A percentile compares a stretch with the other conserved stretches of the same genome.
These are phyloP conservation scores for Heliconius nattereri DNA, from an alignment of 1,140 invertebrate genomes.

Conservation along the genomic window DNA sequence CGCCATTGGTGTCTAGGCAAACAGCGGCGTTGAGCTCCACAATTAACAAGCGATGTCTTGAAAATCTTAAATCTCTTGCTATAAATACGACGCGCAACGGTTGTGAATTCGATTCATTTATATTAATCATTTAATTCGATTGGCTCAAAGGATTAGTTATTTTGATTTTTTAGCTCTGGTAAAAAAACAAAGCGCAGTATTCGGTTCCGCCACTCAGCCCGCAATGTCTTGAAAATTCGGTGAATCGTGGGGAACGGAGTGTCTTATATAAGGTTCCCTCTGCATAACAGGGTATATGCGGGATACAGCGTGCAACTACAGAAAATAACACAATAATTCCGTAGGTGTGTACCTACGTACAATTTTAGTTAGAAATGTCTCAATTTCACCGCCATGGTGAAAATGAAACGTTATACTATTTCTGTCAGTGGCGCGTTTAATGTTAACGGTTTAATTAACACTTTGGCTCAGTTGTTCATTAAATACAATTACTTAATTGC, in stretches of 20 bases:
- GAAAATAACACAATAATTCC: background rate
- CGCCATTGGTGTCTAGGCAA: background rate
- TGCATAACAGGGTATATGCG: background rate
- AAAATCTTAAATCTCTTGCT: background rate
- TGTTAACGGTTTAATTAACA: conserved; percentile 41
- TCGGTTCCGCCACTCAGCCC: too few relatives aligned
- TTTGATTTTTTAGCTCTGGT: too few relatives aligned
- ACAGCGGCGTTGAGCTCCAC: background rate
- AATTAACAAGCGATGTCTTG: background rate
- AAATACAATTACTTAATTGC: conserved; percentile 40
- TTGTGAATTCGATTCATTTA: too few relatives aligned
- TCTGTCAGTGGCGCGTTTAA: conserved; percentile 30
- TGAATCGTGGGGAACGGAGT: background rate
- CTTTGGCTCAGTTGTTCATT: conserved; percentile 40
- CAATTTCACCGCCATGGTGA: background rate
- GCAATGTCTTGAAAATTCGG: too few relatives aligned
- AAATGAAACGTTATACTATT: conserved; percentile 12
- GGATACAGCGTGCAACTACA: background rate
- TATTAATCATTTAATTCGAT: too few relatives aligned
- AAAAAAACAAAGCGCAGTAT: too few relatives aligned
- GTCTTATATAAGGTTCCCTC: background rate
- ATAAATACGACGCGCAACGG: too few relatives aligned
- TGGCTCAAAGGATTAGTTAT: too few relatives aligned
- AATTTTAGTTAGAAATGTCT: background rate
- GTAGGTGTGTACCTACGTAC: background rate